A percentile compares a stretch with the other conserved stretches of the same genome.
These are phyloP conservation scores for Heterochromis multidens DNA, from an alignment of 2,113 vertebrate genomes.

Conservation along the genomic window DNA sequence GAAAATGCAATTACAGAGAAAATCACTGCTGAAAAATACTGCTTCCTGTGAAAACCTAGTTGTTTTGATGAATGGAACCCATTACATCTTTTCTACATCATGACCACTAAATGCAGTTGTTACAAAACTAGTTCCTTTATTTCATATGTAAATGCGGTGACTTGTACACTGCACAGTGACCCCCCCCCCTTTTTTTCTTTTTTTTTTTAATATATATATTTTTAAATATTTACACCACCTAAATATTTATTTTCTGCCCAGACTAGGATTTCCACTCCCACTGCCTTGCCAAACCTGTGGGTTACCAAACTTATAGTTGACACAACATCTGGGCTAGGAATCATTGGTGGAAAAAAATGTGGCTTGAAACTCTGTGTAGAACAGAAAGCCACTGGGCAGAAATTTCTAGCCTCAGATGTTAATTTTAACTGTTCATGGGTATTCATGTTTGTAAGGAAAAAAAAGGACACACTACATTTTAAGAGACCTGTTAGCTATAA, in stretches of 20 bases:
- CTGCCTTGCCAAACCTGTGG: neutral
- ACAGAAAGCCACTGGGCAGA: neutral
- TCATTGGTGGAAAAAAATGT: neutral
- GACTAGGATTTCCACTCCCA: neutral
- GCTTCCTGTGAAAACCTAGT: neutral
- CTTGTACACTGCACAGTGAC: neutral
- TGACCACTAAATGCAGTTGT: neutral
- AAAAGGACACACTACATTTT: neutral
- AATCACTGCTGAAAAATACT: neutral
- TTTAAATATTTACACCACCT: neutral
- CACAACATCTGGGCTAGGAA: neutral
- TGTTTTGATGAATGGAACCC: conserved; percentile 6
- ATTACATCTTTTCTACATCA: neutral
- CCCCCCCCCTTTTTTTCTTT: neutral
- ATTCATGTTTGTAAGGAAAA: neutral
- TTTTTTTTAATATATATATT: neutral
- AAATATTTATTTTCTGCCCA: neutral
- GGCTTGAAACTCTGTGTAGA: neutral
- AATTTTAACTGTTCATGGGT: neutral
- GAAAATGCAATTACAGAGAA: neutral
- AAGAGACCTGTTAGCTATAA: neutral
- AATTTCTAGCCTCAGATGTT: neutral
- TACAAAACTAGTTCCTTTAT: neutral
- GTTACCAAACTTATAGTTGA: neutral
- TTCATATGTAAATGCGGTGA: neutral